Conservation (phyloP, 2,797 vertebrate species). For the Anas georgica region DNA sequence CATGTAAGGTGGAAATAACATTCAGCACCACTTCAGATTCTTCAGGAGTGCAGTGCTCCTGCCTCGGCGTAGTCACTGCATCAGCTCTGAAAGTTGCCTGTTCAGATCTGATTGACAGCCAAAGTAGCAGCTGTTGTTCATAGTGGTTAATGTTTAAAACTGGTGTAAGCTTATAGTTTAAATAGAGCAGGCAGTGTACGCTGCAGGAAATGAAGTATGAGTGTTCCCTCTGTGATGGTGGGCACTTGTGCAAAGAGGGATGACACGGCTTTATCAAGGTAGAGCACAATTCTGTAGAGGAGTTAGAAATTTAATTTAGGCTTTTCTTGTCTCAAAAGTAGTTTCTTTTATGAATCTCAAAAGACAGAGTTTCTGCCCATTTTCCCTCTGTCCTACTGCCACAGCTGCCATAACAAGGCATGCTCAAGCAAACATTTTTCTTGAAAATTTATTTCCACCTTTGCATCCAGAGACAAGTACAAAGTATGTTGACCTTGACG, state of each 20-base stretch:
- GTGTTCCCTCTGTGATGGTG: background rate
- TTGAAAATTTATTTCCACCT: background rate
- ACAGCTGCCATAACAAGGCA: background rate
- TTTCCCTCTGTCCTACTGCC: background rate
- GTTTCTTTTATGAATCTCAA: background rate
- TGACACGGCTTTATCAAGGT: background rate
- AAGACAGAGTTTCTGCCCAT: background rate
- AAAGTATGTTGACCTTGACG: background rate
- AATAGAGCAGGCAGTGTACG: background rate
- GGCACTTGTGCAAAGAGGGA: background rate
- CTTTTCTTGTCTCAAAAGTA: background rate
- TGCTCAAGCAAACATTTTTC: background rate
- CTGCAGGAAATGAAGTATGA: background rate
- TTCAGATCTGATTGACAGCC: background rate
- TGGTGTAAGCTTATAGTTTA: background rate
- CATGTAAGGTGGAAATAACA: background rate
- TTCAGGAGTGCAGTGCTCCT: background rate
- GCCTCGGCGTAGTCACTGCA: background rate
- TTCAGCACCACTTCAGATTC: background rate
- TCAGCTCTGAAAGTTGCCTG: accelerated
- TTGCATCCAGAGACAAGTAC: background rate
- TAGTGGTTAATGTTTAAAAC: background rate
- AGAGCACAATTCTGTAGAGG: background rate
- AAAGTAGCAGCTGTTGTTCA: background rate
- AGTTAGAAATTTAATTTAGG: background rate